phyloP scores from a whole-genome alignment of 2,113 vertebrate species.

The Esox niger region DNA sequence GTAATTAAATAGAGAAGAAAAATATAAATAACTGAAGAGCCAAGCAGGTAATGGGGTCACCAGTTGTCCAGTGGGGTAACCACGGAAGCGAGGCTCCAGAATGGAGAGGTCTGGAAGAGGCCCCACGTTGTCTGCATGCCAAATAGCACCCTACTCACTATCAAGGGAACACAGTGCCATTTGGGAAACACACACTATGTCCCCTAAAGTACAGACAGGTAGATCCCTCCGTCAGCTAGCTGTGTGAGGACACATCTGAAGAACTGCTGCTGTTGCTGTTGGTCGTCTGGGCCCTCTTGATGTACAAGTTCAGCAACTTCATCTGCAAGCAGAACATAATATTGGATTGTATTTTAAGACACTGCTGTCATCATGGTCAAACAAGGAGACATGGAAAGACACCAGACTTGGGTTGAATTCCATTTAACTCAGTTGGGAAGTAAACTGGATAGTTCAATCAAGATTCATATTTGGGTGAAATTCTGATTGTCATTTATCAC shows the following conservation, averaged over 20 bases:
- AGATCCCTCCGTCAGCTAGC: constrained; percentile 71
- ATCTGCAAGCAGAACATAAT: constrained; percentile 82
- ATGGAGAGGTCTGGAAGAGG: constrained; percentile 53
- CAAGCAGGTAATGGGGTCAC: constrained; percentile 55
- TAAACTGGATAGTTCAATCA: no score
- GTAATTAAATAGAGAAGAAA: background rate
- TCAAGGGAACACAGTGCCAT: background rate
- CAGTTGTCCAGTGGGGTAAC: constrained; percentile 56
- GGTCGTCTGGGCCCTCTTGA: constrained; percentile 93
- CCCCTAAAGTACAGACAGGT: background rate
- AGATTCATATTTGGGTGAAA: no score
- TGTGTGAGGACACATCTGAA: constrained; percentile 95
- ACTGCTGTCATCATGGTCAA: background rate
- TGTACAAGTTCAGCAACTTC: constrained; percentile 96
- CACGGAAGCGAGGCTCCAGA: constrained; percentile 53
- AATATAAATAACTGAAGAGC: constrained; percentile 54
- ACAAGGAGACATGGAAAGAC: no score
- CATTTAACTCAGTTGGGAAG: no score
- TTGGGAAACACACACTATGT: no score
- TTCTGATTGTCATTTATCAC: no score
- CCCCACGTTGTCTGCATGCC: constrained; percentile 14
- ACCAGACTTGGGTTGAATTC: no score
- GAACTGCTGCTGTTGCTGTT: constrained; percentile 98
- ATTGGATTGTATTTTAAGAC: no score
- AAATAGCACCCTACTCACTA: constrained; percentile 1